Base-by-base conservation (phyloP, 2,797 vertebrate species). In the Phataginus tetradactyla region DNA sequence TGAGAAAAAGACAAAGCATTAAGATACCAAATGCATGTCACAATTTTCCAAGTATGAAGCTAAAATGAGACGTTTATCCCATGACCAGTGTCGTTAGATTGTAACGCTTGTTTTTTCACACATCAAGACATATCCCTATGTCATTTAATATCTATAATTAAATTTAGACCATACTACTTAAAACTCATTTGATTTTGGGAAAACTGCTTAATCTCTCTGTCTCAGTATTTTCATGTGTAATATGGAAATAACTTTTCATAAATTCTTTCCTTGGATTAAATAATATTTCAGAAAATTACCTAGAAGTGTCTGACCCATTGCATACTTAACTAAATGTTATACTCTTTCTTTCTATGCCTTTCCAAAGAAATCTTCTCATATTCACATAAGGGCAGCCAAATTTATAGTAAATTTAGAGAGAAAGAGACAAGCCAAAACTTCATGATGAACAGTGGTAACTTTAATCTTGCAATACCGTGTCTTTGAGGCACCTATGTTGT, bases 91-190 rank as follows among this genome's bases (percentile, higher is more conserved):
- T n/a, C 66, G 89, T 79, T 51, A 75, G 14, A 90, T 11, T 45
- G 53, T 17, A 51, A n/a, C 55, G 5, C 34, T 92, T 92, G 85
- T 51, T 39, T 66, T 86, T 27, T 42, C 66, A 53, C 2, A 94
- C 21, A 34, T 83, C 12, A 75, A 75, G 27, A 51, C 1, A 64
- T 79, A 81, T 93, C 55, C 4, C 27, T 25, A 23, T 79, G 18
- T 51, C 8, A 25, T 59, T 94, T 90, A 90, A 94, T 86, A 86
- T 92, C 21, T 74, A 1, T 81, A 83, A 83, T 83, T 86, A 92
- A 83, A 94, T 80, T 63, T 83, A 94, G 69, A 83, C 29, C 17
- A 18, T 34, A 39, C 1, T 39, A 15, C 23, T 92, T 92, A 68
- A 83, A 71, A 86, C 5, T 91, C 45, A 10, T 68, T 74, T 92